These are phyloP conservation scores for Loripinus fragilis DNA, from an alignment of 2,888 invertebrate species.

Conservation along the genomic window DNA sequence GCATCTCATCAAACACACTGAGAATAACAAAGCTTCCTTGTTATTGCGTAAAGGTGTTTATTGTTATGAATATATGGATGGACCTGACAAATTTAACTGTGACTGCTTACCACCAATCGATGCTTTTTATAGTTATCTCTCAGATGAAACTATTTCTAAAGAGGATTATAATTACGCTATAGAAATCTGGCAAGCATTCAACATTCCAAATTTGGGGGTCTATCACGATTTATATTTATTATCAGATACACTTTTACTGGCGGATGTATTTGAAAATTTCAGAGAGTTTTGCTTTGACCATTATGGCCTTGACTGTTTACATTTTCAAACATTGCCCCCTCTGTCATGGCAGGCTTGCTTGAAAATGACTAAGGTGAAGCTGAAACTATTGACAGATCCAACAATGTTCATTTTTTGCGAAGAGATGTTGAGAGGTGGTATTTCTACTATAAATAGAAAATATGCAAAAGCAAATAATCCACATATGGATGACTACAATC, in stretches of 20 bases:
- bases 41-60: neutral
- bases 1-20: no score
- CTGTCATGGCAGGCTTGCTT: neutral
- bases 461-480: neutral
- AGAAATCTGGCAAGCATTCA: neutral
- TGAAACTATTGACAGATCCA: neutral
- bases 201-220: neutral
- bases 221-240: neutral
- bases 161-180: neutral
- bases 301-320: neutral
- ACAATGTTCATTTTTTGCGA: neutral
- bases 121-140: neutral
- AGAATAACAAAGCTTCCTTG: neutral
- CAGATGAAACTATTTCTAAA: neutral
- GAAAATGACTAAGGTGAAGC: neutral
- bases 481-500: neutral
- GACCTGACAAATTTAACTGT: neutral
- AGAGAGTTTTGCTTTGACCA: neutral
- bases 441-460: neutral
- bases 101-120: neutral
- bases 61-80: neutral
- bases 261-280: neutral
- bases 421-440: neutral
- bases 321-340: neutral
- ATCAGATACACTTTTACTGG: neutral